Percentiles rank a stretch among this genome's conserved stretches.
Evolutionary conservation across 2,113 vertebrate species (phyloP).

Genomic region (Tor tambroides): DNA sequence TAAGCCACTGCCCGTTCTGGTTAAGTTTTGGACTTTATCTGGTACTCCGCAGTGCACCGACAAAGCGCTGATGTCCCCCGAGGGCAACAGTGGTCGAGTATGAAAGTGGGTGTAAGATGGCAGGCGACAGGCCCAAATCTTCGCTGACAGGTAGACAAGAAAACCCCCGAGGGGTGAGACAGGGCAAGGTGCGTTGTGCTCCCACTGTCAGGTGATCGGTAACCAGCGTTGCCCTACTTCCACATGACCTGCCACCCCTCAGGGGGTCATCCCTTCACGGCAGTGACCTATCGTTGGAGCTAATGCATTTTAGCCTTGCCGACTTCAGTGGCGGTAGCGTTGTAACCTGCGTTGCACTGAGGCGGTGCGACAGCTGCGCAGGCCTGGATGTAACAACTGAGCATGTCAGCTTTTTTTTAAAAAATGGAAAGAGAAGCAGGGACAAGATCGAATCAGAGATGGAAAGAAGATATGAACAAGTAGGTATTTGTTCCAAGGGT

Average conservation of each 20-base stretch:
- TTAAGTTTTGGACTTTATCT: conserved; percentile 29
- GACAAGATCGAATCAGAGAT: conserved; percentile 2
- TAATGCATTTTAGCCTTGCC: conserved; percentile 10
- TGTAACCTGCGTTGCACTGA: conserved; percentile 38
- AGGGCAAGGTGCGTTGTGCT: conserved; percentile 37
- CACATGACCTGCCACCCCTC: conserved; percentile 44
- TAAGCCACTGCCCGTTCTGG: not conserved
- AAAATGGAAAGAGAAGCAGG: not conserved
- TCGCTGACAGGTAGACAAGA: conserved; percentile 67
- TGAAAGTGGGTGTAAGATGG: conserved; percentile 65
- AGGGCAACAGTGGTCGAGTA: conserved; percentile 63
- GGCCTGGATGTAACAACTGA: conserved; percentile 11
- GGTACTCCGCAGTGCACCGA: not conserved
- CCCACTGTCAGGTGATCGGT: conserved; percentile 57
- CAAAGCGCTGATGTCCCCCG: conserved; percentile 34
- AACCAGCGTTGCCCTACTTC: conserved; percentile 32
- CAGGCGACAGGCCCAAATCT: conserved; percentile 61
- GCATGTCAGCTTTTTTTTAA: conserved; percentile 1
- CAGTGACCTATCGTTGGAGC: conserved; percentile 3
- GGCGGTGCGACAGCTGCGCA: conserved; percentile 25
- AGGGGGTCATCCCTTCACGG: conserved; percentile 19
- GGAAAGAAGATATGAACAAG: conserved; percentile 26
- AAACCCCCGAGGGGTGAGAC: conserved; percentile 38
- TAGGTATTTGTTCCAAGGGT: conserved; percentile 59
- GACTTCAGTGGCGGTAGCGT: not conserved